Percentiles rank a stretch among this genome's conserved stretches.
Conservation (phyloP, 2,797 vertebrate genomes). For the Lutra lutra region DNA sequence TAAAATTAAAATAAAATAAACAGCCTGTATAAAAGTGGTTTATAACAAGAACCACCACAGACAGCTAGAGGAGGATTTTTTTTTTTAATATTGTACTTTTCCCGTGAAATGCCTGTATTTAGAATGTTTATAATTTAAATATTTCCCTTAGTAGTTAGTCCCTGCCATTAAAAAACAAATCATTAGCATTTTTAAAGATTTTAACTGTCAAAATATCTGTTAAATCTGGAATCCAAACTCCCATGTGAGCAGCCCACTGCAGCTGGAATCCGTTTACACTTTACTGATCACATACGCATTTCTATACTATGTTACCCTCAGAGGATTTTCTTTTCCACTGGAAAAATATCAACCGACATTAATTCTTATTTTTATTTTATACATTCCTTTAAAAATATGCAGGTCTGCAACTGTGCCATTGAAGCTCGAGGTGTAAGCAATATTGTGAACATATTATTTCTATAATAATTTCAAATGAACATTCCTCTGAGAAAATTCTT, state of each 20-base stretch:
- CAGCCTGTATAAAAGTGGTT: neutral
- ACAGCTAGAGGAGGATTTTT: neutral
- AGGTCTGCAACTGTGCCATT: neutral
- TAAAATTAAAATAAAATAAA: neutral
- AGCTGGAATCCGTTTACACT: neutral
- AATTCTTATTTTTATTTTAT: neutral
- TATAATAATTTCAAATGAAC: conserved; percentile 29
- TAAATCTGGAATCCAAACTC: neutral
- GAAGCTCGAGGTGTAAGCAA: neutral
- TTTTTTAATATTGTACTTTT: neutral
- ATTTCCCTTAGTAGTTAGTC: neutral
- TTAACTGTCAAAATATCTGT: neutral
- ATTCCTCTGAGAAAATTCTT: neutral
- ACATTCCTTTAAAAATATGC: neutral
- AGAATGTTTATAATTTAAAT: neutral
- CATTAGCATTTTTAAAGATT: neutral
- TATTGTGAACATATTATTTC: neutral
- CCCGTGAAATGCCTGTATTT: neutral
- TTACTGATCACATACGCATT: neutral
- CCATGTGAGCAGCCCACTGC: neutral
- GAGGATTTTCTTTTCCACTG: neutral
- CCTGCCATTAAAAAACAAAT: neutral
- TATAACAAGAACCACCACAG: neutral
- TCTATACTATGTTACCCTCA: neutral
- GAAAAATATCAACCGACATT: neutral